These are phyloP conservation scores for Spodoptera picta DNA, from an alignment of 2,888 invertebrate genomes.

Conservation along the genomic window DNA sequence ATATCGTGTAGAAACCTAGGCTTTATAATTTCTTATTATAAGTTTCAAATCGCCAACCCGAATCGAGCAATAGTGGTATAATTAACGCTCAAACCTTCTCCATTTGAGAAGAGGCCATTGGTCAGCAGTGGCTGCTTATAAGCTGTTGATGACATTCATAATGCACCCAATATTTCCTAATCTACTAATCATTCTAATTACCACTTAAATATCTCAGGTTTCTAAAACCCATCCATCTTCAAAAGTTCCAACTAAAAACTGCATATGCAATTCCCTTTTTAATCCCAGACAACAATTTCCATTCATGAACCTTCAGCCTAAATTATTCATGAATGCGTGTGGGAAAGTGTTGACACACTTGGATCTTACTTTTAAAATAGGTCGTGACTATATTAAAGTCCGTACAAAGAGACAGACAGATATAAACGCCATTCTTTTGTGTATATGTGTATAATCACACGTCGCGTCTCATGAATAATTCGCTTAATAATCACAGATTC, in stretches of 20 bases:
- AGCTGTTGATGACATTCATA: too few species aligned
- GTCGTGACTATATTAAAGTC: conserved; percentile 43
- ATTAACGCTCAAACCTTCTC: too few species aligned
- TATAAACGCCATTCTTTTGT: conserved; percentile 51
- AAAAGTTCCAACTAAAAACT: neutral
- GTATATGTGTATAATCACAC: conserved; percentile 50
- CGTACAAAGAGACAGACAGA: conserved; percentile 33
- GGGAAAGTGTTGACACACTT: conserved; percentile 42
- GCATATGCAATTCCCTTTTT: neutral
- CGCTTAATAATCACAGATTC: conserved; percentile 52
- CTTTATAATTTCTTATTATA: too few species aligned
- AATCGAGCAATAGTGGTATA: too few species aligned
- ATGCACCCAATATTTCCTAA: too few species aligned
- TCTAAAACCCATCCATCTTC: neutral
- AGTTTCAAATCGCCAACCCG: too few species aligned
- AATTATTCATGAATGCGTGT: conserved; percentile 33
- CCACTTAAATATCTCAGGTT: too few species aligned
- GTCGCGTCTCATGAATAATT: conserved; percentile 52
- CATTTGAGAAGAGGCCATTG: too few species aligned
- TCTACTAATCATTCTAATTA: too few species aligned
- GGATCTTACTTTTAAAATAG: conserved; percentile 50
- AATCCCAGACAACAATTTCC: conserved; percentile 25
- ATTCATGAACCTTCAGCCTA: conserved; percentile 10
- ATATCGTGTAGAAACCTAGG: too few species aligned
- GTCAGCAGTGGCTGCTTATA: too few species aligned